These are phyloP conservation scores for Cancer borealis DNA, from an alignment of 2,888 invertebrate genomes.

Conservation along the genomic window DNA sequence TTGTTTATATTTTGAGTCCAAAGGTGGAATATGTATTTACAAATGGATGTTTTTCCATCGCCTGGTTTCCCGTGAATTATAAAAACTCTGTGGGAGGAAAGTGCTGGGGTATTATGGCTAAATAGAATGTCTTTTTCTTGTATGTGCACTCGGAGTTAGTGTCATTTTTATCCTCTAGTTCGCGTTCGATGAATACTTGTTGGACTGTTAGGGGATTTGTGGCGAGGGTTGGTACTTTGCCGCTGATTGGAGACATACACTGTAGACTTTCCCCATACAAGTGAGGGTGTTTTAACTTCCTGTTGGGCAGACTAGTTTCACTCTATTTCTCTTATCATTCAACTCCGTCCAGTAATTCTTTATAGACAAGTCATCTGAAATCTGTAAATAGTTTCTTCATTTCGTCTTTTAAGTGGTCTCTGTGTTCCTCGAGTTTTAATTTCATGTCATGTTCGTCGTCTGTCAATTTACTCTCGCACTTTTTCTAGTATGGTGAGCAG, in stretches of 20 bases:
- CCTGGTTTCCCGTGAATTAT: slow-evolving; percentile 46
- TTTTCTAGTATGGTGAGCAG: slow-evolving; percentile 42
- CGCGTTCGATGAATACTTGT: slow-evolving; percentile 24
- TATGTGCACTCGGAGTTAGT: background rate
- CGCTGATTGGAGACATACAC: slow-evolving; percentile 37
- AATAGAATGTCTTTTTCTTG: background rate
- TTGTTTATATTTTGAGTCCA: slow-evolving; percentile 5
- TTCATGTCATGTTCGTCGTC: background rate
- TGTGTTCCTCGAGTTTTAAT: background rate
- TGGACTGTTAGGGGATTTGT: slow-evolving; percentile 26
- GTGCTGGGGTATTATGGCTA: background rate
- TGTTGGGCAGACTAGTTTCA: slow-evolving; percentile 6
- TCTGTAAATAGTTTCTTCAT: background rate
- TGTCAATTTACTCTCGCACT: background rate
- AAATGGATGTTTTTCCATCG: slow-evolving; percentile 53
- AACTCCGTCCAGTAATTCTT: background rate
- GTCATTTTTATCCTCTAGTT: slow-evolving; percentile 35
- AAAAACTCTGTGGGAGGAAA: background rate
- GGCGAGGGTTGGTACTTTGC: background rate
- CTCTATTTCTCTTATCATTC: background rate
- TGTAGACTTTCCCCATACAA: background rate
- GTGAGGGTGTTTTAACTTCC: background rate
- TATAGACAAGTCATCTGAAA: background rate
- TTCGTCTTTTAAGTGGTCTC: background rate
- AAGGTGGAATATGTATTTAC: slow-evolving; percentile 45